Evolutionary conservation across 2,888 invertebrate species (phyloP), one percentile per base, ranked within the genome.

Genomic region (Lagria hirta): DNA sequence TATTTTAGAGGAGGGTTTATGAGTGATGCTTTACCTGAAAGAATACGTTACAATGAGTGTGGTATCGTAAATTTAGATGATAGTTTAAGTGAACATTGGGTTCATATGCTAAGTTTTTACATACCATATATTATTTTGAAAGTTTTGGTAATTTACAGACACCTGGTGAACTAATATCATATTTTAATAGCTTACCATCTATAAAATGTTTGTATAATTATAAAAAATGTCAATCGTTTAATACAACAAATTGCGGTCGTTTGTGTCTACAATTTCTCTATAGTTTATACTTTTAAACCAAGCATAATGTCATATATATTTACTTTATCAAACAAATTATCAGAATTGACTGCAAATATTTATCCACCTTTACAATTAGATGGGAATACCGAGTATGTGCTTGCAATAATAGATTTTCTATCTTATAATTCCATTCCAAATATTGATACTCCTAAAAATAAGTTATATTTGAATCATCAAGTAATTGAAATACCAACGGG

Each of bases 1-100:
- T 13, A 51, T 45, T 55, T 55, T 48, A 13, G 45, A 43, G 51
- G 52, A 6, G 42, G 53, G 5, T 55, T 48, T 38, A 51, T 51
- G 51, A 18, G 43, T 15, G 41, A 51, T 28, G 29, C 18, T 16
- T 17, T 51, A 32, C 53, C 51, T 4, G 21, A 8, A 8, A 13
- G 15, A 20, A 16, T 32, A 20, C 16, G 21, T 5, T 5, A 16
- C 11, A 32, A 42, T 8, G 47, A 44, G 40, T 34, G 17, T 16
- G 49, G 38, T 10, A 22, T 38, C 6, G 14, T 41, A 23, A 41
- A 41, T 23, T 33, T 41, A 18, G 41, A 41, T 18, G 11, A 15
- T 16, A 8, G 12, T 2, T 24, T 3, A 1, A 33, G 41, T 12
- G 4, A 3, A 4, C 33, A 41, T 22, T 41, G 41, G 41, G 16